phyloP scores from a whole-genome alignment of 2,113 vertebrate species.

The Carlito syrichta region DNA sequence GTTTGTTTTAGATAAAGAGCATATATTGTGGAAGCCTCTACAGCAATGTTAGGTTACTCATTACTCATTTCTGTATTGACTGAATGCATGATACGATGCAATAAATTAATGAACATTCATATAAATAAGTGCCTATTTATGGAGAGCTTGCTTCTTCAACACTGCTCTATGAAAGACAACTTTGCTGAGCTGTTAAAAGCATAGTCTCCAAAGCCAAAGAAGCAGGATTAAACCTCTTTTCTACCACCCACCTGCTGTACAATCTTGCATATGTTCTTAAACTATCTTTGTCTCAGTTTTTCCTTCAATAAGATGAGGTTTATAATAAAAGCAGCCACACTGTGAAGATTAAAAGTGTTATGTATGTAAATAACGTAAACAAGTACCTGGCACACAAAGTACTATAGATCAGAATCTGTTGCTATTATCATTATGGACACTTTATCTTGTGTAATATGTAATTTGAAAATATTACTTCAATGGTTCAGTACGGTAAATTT shows the following conservation, averaged over 20 bases:
- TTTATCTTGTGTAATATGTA: not conserved
- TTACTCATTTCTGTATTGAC: not conserved
- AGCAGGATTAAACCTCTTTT: not conserved
- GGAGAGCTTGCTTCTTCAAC: not conserved
- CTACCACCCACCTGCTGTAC: not conserved
- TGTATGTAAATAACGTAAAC: not conserved
- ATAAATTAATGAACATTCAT: not conserved
- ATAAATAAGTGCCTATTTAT: not conserved
- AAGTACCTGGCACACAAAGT: not conserved
- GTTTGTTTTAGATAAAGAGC: not conserved
- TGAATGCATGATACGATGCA: not conserved
- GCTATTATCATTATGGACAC: not conserved
- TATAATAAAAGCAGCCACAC: not conserved
- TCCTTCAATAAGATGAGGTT: not conserved
- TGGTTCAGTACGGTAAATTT: not conserved
- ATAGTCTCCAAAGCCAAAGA: not conserved
- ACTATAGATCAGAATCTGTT: not conserved
- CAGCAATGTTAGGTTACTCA: not conserved
- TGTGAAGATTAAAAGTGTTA: not conserved
- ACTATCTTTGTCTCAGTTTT: not conserved
- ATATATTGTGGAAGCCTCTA: not conserved
- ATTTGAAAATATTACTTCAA: not conserved
- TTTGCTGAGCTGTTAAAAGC: not conserved
- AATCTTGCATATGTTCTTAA: not conserved
- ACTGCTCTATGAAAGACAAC: not conserved